Percentiles rank a stretch among this genome's conserved stretches.
Evolutionary conservation across 23 tunicate species (phyloP).

Genomic region (Diplosoma virens): DNA sequence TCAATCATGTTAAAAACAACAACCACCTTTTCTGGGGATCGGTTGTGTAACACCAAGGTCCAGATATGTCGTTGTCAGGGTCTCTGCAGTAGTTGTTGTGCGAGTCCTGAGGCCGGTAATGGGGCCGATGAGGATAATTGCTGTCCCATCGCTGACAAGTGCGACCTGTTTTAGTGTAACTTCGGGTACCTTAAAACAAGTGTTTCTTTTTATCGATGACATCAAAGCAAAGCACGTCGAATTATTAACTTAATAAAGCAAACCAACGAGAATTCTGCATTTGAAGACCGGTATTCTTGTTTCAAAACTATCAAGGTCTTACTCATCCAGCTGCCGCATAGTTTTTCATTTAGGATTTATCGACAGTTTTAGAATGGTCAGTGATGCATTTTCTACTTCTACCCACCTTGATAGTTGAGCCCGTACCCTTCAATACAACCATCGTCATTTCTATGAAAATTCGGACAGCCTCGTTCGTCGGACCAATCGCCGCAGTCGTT

Average conservation of each 20-base stretch:
- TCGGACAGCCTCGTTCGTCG: constrained; percentile 44
- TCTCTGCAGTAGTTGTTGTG: constrained; percentile 74
- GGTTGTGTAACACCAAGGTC: constrained; percentile 88
- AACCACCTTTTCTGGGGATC: constrained; percentile 55
- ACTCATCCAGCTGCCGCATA: too few species aligned
- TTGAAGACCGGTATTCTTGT: too few species aligned
- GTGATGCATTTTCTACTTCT: background rate
- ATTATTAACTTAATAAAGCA: too few species aligned
- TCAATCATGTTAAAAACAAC: too few species aligned
- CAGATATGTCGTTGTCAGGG: constrained; percentile 62
- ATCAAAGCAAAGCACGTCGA: too few species aligned
- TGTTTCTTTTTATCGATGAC: too few species aligned
- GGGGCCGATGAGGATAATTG: constrained; percentile 58
- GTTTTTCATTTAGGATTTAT: too few species aligned
- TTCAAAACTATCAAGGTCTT: too few species aligned
- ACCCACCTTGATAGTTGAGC: constrained; percentile 16
- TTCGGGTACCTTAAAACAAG: constrained; percentile 58
- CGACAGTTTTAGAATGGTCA: too few species aligned
- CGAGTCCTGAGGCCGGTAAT: constrained; percentile 57
- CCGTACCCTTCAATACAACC: constrained; percentile 20
- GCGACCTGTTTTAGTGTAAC: constrained; percentile 75
- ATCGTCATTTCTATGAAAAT: background rate
- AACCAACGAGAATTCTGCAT: too few species aligned
- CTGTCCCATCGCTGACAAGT: constrained; percentile 81
- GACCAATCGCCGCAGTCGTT: constrained; percentile 84